Evolutionary conservation across 2,113 vertebrate genomes (phyloP).

Genomic region (Perccottus glenii): DNA sequence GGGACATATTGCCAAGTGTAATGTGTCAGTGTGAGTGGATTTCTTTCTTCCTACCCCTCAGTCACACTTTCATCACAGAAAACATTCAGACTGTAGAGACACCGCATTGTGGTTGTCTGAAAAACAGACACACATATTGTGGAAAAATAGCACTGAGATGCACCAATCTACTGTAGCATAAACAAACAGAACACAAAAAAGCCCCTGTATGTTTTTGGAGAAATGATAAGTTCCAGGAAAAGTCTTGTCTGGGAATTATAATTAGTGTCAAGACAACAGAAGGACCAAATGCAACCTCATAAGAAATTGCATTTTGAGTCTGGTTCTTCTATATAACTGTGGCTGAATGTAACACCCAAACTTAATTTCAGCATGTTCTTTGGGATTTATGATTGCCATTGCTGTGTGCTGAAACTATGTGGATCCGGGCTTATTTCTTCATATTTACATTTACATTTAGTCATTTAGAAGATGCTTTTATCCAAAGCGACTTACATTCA

Average conservation of each 20-base stretch:
- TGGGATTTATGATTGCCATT: conserved; percentile 26
- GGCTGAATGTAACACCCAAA: conserved; percentile 19
- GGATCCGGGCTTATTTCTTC: conserved; percentile 5
- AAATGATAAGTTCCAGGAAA: not conserved
- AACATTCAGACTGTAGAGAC: conserved; percentile 12
- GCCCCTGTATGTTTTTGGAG: not conserved
- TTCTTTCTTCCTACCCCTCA: not conserved
- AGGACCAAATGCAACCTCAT: not conserved
- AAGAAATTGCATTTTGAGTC: conserved; percentile 12
- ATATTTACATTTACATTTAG: too few species aligned
- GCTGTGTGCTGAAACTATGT: conserved; percentile 1
- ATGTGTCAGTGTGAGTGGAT: conserved; percentile 10
- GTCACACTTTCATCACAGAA: conserved; percentile 17
- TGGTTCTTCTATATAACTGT: conserved; percentile 29
- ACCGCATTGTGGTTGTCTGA: conserved; percentile 18
- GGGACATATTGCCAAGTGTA: conserved; percentile 30
- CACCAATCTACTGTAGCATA: not conserved
- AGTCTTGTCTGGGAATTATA: conserved; percentile 7
- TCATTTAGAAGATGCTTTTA: too few species aligned
- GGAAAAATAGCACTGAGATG: not conserved
- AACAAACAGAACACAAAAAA: not conserved
- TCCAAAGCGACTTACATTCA: too few species aligned
- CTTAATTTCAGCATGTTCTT: conserved; percentile 24
- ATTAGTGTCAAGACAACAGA: not conserved
- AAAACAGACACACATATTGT: conserved; percentile 7